Evolutionary conservation across 2,888 invertebrate species (phyloP), one percentile per base, ranked within the genome.

Genomic region (Cyclophora albipunctata): DNA sequence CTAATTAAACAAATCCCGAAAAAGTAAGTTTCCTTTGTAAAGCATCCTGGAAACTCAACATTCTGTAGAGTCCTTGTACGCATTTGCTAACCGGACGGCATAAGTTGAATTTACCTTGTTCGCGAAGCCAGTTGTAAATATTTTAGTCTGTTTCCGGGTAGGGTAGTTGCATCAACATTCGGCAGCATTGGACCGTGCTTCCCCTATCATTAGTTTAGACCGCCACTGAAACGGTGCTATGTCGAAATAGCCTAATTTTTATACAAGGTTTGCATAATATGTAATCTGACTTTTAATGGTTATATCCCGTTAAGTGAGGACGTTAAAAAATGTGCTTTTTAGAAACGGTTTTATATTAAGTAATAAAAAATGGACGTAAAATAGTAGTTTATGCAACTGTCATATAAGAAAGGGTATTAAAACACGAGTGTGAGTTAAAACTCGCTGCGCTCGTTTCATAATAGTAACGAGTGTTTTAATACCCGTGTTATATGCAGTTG

Each of bases 161-260:
- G 59, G 59, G 63, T 63, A 47, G 64, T 74, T 71, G 71, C 71
- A 70, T 73, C 67, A 67, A 66, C 59, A 57, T 53, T 20, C 66
- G 46, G 73, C 84, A 67, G 60, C 20, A 20, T 20, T 78, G 76
- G 70, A 73, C 73, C 84, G 79, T 78, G 67, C 68, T 78, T 84
- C 85, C 85, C 78, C 75, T 53, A 67, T 70, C 70, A 71, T 74
- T 77, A 71, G 65, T 63, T 66, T 64, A 61, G 65, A 64, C 66
- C 56, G 57, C 49, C 49, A 52, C 54, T 52, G 66, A 65, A 64
- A 67, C 66, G 63, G 57, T 58, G 62, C 58, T 57, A 62, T 74
- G 73, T 66, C 67, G 63, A 69, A 72, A 75, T 63, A 61, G 63
- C 62, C 63, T 60, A 69, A 71, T 72, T 69, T 64, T 58, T 64